These are phyloP conservation scores for Caenorhabditis plicata DNA, from an alignment of 2,888 invertebrate species.

Conservation along the genomic window DNA sequence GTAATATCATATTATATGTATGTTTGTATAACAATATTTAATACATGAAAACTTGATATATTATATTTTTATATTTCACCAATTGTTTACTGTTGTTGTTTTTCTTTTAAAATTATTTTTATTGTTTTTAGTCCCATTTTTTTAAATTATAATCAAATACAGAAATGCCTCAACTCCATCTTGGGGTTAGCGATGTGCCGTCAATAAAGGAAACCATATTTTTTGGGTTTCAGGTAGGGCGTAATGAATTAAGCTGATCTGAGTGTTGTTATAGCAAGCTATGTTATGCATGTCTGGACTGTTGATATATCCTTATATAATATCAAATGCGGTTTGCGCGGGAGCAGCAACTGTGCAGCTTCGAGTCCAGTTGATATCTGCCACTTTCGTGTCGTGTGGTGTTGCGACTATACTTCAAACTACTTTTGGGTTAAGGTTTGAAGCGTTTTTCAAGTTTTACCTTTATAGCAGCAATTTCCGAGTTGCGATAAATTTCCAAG, in stretches of 20 bases:
- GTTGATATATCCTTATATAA: conserved; percentile 53
- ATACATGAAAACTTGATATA: too few species aligned
- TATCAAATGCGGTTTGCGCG: conserved; percentile 53
- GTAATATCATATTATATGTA: too few species aligned
- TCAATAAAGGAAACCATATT: conserved; percentile 13
- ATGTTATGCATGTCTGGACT: conserved; percentile 59
- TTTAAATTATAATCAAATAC: too few species aligned
- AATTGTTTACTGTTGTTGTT: too few species aligned
- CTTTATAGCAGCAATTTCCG: neutral
- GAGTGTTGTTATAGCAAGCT: conserved; percentile 48
- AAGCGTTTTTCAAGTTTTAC: neutral
- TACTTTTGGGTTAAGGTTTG: conserved; percentile 55
- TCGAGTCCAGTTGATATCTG: conserved; percentile 55
- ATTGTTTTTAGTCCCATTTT: too few species aligned
- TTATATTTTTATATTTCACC: too few species aligned
- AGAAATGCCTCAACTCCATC: conserved; percentile 22
- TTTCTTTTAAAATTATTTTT: too few species aligned
- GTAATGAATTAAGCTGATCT: neutral
- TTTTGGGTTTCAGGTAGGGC: conserved; percentile 24
- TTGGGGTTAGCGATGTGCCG: conserved; percentile 29
- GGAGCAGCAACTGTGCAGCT: conserved; percentile 50
- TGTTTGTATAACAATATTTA: too few species aligned
- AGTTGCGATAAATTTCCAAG: too few species aligned
- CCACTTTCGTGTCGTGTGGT: conserved; percentile 58
- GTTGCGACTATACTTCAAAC: conserved; percentile 56